A percentile compares a stretch with the other conserved stretches of the same genome.
phyloP scores from a whole-genome alignment of 2,888 invertebrate genomes.

The Athripsodes cinereus region DNA sequence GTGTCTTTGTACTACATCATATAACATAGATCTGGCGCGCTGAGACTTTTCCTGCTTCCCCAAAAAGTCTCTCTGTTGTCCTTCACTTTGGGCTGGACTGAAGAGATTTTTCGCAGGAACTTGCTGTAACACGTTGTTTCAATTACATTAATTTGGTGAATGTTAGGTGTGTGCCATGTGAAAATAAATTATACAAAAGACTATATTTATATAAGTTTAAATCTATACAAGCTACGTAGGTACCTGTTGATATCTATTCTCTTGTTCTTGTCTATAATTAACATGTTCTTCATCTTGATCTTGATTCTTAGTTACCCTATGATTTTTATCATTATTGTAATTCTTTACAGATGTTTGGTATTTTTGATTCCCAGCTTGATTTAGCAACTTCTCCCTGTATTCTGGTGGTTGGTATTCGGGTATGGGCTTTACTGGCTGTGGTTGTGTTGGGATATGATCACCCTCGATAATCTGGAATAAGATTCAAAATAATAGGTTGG shows the following conservation, averaged over 20 bases:
- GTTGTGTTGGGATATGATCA: conserved; percentile 46
- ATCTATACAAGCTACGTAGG: too few relatives aligned
- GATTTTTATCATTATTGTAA: conserved; percentile 30
- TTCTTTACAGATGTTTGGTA: conserved; percentile 34
- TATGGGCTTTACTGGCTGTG: conserved; percentile 39
- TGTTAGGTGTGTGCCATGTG: too few relatives aligned
- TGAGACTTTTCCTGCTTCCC: neutral
- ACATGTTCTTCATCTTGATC: conserved; percentile 4
- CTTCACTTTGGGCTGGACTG: neutral
- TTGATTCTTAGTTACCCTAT: conserved; percentile 36
- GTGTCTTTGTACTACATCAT: conserved; percentile 26
- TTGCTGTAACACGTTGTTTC: too few relatives aligned
- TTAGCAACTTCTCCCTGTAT: conserved; percentile 8
- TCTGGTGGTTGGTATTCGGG: conserved; percentile 20
- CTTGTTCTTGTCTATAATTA: conserved; percentile 39
- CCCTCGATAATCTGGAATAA: conserved; percentile 50
- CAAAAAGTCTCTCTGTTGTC: neutral
- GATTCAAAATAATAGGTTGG: too few relatives aligned
- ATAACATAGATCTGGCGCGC: conserved; percentile 20
- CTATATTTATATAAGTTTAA: too few relatives aligned
- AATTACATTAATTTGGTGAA: too few relatives aligned
- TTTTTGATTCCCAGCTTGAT: neutral
- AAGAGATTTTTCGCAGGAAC: neutral
- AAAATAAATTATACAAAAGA: too few relatives aligned
- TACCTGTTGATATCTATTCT: conserved; percentile 36